phyloP scores from a whole-genome alignment of 2,888 invertebrate genomes.

The Nemapogon koenigi region DNA sequence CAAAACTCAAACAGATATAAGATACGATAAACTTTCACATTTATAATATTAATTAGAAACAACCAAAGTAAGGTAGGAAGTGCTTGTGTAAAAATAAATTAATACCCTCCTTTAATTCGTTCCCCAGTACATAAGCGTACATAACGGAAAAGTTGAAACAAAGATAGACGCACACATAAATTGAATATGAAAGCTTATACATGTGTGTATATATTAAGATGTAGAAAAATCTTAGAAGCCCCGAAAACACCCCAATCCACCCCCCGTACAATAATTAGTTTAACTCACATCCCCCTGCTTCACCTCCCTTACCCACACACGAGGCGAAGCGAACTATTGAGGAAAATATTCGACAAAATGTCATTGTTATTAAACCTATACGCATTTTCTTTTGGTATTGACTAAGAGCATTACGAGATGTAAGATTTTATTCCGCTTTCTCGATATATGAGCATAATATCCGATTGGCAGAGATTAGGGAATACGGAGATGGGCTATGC shows the following conservation, averaged over 20 bases:
- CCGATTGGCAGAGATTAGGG: too few species aligned
- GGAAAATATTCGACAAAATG: constrained; percentile 30
- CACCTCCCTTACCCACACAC: constrained; percentile 11
- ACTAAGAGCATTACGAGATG: constrained; percentile 7
- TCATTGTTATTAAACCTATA: constrained; percentile 26
- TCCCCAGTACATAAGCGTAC: neutral
- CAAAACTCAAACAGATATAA: too few species aligned
- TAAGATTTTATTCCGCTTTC: too few species aligned
- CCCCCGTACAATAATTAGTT: constrained; percentile 33
- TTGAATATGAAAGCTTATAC: constrained; percentile 5
- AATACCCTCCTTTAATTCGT: neutral
- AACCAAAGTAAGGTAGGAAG: too few species aligned
- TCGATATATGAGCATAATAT: too few species aligned
- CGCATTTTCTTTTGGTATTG: constrained; percentile 1
- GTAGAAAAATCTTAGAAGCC: constrained; percentile 37
- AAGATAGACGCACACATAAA: neutral
- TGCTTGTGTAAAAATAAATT: too few species aligned
- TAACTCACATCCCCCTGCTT: constrained; percentile 40
- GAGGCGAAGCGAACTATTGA: constrained; percentile 27
- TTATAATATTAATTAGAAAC: too few species aligned
- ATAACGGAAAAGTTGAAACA: neutral
- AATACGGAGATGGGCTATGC: too few species aligned
- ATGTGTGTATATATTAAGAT: constrained; percentile 10
- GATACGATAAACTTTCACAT: too few species aligned
- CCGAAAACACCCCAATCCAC: constrained; percentile 1